Base-by-base conservation (phyloP, 1,140 invertebrate genomes). In the Patella vulgata region DNA sequence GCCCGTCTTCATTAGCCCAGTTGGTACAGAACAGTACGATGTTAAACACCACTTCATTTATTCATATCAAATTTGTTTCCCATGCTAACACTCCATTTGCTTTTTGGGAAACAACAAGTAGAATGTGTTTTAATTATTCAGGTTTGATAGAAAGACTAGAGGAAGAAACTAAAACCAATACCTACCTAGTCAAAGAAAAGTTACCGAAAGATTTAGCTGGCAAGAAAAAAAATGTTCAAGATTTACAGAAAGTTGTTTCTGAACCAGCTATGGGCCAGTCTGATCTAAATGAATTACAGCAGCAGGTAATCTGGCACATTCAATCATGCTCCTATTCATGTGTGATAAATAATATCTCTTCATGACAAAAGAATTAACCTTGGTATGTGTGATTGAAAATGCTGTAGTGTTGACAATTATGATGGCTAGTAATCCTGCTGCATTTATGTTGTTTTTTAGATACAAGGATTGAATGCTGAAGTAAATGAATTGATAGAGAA, bases 171-270 rank as follows among this genome's bases (percentile, higher is more conserved):
- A 89, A 90, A 63, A 87, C 92, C 33, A 91, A 91, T 80, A 86
- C 83, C 47, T 92, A 92, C 74, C 88, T 95, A 19, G 89, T 89
- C 0, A 91, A 90, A 50, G 91, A 94, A 75, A 91, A 93, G 75
- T 77, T 94, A 23, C 92, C 92, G 0, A 88, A 90, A 70, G 93
- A 94, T 81, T 85, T 91, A 28, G 73, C 82, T 3, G 78, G 81
- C 1, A 84, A 88, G 36, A 88, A 89, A 74, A 88, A 89, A 71
- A 88, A 89, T 61, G 85, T 93, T 11, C 87, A 88, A 55, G 89
- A 93, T 58, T 84, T 93, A 67, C 88, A 89, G 72, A 85, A 84
- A 40, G 89, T 93, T 17, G 88, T 89, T 3, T 85, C 87, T 14
- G 89, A 91, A 61, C 87, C 89, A 30, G 89, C 90, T 55, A 86